phyloP scores from a whole-genome alignment of 2,113 vertebrate genomes.

The Cathartes aura region DNA sequence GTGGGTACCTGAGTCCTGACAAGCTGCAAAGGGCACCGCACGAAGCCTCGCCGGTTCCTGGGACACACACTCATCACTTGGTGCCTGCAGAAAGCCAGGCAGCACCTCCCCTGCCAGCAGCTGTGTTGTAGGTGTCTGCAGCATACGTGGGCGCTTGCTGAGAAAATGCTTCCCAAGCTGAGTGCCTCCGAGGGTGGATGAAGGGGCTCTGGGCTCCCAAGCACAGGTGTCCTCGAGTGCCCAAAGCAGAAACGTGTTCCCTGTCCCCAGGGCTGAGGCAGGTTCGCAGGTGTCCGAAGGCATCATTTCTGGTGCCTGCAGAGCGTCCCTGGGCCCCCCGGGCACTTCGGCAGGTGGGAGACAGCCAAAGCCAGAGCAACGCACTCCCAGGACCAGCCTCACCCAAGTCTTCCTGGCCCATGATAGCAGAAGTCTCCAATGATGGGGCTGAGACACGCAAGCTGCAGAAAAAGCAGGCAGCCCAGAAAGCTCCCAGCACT shows the following conservation, averaged over 20 bases:
- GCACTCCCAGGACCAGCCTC: background rate
- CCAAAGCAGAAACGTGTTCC: background rate
- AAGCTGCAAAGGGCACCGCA: background rate
- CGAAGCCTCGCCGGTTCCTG: background rate
- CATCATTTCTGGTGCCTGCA: background rate
- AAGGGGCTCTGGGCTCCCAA: background rate
- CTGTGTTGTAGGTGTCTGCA: constrained; percentile 1
- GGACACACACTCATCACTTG: background rate
- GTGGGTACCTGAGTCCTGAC: background rate
- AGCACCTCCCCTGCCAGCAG: background rate
- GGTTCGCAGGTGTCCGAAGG: accelerated
- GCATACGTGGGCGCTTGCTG: background rate
- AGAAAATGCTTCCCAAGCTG: background rate
- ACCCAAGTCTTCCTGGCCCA: background rate
- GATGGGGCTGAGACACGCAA: background rate
- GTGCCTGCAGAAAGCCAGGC: background rate
- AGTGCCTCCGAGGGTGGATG: background rate
- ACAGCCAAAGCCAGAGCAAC: background rate
- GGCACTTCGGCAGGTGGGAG: background rate
- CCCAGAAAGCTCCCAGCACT: background rate
- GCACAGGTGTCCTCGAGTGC: background rate
- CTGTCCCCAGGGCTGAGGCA: background rate
- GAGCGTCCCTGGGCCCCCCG: background rate
- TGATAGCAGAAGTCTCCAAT: background rate
- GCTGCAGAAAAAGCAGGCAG: background rate